Evolutionary conservation across 2,113 vertebrate genomes (phyloP), one percentile per base, ranked within the genome.

Genomic region (Camelus bactrianus): DNA sequence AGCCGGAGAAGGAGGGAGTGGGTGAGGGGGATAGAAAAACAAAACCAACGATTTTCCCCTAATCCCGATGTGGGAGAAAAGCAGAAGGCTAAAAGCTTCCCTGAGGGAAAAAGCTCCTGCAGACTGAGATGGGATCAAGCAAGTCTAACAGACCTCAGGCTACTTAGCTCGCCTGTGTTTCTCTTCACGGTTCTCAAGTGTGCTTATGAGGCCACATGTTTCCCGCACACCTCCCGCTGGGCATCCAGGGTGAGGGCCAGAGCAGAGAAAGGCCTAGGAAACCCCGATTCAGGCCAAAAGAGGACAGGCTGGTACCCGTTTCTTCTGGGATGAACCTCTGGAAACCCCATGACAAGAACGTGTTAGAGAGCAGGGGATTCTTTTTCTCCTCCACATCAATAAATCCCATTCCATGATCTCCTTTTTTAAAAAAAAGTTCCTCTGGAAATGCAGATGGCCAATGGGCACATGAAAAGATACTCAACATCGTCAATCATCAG

Each of bases 321-420:
- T 98, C 96, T 98, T 92, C 90, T 65, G 87, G 88, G 84, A 0
- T 96, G 96, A 96, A 97, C 96, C 95, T 97, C 54, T 94, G 97
- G 98, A 98, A 98, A 98, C 91, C 67, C 42, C 19, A 19, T 24
- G 88, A 96, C 97, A 96, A 97, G 89, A 92, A 67, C 92, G 92
- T 95, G 90, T 92, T 95, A 95, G 96, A 95, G 9, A 92, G 67
- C 67, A 93, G 79, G 58, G 91, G 48, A 42, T 38, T 38, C 28
- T 60, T 94, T 94, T 52, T 42, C 35, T 83, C 52, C 83, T 62
- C 67, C 56, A 46, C 52, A 28, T 54, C 62, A 72, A 22, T 65
- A 84, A 70, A 64, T 48, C 32, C 26, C 26, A 6, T 60, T 24
- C 20, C 16, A 12, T 22, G 16, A 28, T 65, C 67, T 85, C 50